These are phyloP conservation scores for Chaitophorus viminalis DNA, from an alignment of 2,888 invertebrate species.

Conservation along the genomic window DNA sequence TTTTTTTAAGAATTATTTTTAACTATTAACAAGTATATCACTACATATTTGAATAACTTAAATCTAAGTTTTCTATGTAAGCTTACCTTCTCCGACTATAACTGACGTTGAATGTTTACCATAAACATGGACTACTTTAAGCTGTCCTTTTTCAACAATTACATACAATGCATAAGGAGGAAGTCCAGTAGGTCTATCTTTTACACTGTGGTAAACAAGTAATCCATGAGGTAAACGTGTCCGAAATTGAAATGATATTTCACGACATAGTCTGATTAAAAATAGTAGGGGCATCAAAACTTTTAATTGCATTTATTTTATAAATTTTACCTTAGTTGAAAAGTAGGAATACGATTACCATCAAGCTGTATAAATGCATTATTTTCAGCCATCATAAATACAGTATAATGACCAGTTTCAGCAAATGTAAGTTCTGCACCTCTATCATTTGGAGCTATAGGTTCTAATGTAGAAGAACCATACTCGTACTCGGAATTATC, in stretches of 20 bases:
- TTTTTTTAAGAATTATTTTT: background rate
- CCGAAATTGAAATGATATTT: slow-evolving; percentile 89
- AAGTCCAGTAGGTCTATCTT: slow-evolving; percentile 81
- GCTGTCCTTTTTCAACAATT: slow-evolving; percentile 89
- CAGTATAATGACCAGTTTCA: slow-evolving; percentile 84
- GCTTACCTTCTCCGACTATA: slow-evolving; percentile 80
- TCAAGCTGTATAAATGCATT: slow-evolving; percentile 91
- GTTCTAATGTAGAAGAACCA: slow-evolving; percentile 68
- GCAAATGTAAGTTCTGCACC: slow-evolving; percentile 85
- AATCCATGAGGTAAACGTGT: slow-evolving; percentile 88
- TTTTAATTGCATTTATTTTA: background rate
- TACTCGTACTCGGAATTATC: slow-evolving; percentile 45
- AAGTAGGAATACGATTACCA: slow-evolving; percentile 88
- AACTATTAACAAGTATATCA: background rate
- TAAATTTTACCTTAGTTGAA: slow-evolving; percentile 80
- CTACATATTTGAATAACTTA: background rate
- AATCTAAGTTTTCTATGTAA: too few species aligned
- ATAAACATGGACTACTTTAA: slow-evolving; percentile 92
- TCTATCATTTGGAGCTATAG: slow-evolving; percentile 79
- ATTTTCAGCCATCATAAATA: slow-evolving; percentile 92
- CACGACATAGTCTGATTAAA: slow-evolving; percentile 79
- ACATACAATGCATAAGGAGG: slow-evolving; percentile 91
- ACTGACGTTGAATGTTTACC: slow-evolving; percentile 86
- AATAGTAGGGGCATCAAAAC: background rate
- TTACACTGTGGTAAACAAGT: slow-evolving; percentile 89